A percentile compares a stretch with the other conserved stretches of the same genome.
phyloP scores from a whole-genome alignment of 1,140 invertebrate genomes.

The Hyles vespertilio region DNA sequence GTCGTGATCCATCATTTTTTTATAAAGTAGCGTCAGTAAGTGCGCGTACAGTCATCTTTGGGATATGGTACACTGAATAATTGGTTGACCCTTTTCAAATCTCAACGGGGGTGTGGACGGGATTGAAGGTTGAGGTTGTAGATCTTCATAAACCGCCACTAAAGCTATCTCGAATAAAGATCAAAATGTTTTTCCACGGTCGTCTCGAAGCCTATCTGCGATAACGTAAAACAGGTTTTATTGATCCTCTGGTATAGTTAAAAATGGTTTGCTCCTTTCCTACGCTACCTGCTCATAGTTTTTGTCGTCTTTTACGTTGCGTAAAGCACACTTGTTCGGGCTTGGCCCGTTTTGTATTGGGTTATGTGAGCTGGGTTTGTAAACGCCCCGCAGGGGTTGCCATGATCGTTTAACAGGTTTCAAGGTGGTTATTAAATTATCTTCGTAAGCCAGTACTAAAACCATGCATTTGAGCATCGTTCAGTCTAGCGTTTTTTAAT shows the following conservation, averaged over 20 bases:
- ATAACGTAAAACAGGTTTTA: slow-evolving; percentile 61
- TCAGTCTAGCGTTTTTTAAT: no score
- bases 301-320: slow-evolving; percentile 69
- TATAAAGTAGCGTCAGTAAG: no score
- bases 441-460: no score
- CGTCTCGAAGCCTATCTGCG: not conserved
- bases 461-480: no score
- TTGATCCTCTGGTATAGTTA: slow-evolving; percentile 53
- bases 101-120: slow-evolving; percentile 58
- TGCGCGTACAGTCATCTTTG: slow-evolving; percentile 1
- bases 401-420: no score
- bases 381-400: no score
- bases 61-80: slow-evolving; percentile 17
- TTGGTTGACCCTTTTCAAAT: slow-evolving; percentile 55
- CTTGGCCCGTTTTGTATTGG: slow-evolving; percentile 34
- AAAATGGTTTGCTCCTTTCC: slow-evolving; percentile 48
- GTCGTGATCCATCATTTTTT: no score
- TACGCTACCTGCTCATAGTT: slow-evolving; percentile 62
- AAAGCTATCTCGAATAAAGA: slow-evolving; percentile 12
- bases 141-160: slow-evolving; percentile 24
- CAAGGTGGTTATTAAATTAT: no score
- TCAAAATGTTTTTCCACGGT: slow-evolving; percentile 24
- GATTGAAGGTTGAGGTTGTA: slow-evolving; percentile 52
- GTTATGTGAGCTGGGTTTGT: slow-evolving; percentile 3
- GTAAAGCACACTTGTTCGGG: slow-evolving; percentile 69